A percentile compares a stretch with the other conserved stretches of the same genome.
Evolutionary conservation across 2,113 vertebrate genomes (phyloP).

Genomic region (Illadopsis cleaveri): DNA sequence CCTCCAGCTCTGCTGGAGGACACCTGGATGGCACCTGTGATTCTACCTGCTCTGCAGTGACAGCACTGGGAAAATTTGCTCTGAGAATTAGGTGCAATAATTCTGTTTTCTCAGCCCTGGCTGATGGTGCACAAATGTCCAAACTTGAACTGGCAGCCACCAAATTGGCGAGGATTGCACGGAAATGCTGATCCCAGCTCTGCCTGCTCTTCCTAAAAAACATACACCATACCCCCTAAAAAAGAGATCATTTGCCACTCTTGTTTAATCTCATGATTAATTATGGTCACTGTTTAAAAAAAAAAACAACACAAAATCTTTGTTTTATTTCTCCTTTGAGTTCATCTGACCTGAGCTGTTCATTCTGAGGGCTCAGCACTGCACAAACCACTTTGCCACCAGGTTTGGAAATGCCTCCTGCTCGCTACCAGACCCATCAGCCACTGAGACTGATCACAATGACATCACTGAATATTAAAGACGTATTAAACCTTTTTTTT

Average conservation of each 20-base stretch:
- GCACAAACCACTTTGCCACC: not conserved
- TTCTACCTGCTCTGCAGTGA: not conserved
- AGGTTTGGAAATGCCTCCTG: not conserved
- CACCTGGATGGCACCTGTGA: not conserved
- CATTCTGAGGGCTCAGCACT: not conserved
- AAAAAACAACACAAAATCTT: not conserved
- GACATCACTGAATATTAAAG: not conserved
- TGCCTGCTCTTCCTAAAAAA: not conserved
- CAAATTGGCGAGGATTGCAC: not conserved
- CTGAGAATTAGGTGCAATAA: not conserved
- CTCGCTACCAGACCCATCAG: not conserved
- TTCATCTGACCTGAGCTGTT: accelerated
- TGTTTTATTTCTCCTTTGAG: not conserved
- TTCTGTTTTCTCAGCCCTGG: not conserved
- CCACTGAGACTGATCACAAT: not conserved
- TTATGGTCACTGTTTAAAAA: not conserved
- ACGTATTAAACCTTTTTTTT: not conserved
- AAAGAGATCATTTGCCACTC: not conserved
- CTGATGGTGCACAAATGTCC: not conserved
- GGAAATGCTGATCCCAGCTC: not conserved
- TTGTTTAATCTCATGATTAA: not conserved
- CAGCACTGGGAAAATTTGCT: not conserved
- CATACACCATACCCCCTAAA: accelerated
- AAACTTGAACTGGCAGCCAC: not conserved
- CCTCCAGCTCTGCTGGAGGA: not conserved